phyloP scores from a whole-genome alignment of 2,797 vertebrate species.

The Thamnophis elegans region DNA sequence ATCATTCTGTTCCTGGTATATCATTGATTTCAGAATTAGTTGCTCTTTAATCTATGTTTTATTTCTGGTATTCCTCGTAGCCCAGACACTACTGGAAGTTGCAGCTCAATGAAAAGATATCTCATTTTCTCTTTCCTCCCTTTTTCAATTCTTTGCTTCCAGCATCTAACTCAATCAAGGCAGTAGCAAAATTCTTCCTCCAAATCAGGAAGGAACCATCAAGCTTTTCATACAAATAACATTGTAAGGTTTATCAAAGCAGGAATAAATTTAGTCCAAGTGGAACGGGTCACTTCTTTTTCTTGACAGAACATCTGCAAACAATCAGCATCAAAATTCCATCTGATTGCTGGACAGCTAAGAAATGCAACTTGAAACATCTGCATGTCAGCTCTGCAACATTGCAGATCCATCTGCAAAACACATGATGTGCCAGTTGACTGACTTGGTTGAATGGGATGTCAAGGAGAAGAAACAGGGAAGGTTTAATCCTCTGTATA shows the following conservation, averaged over 20 bases:
- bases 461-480: slow-evolving; percentile 27
- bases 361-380: slow-evolving; percentile 56
- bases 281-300: neutral
- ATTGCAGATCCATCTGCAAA: slow-evolving; percentile 35
- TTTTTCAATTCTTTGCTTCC: slow-evolving; percentile 15
- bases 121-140: neutral
- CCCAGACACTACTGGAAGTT: neutral
- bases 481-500: neutral
- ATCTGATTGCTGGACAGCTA: slow-evolving; percentile 44
- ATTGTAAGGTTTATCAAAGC: slow-evolving; percentile 17
- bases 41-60: neutral
- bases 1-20: neutral
- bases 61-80: slow-evolving; percentile 18
- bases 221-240: neutral
- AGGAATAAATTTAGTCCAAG: slow-evolving; percentile 28
- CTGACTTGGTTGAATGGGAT: slow-evolving; percentile 34
- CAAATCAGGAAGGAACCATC: neutral
- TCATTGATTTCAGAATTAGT: neutral
- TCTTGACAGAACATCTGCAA: slow-evolving; percentile 41
- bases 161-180: neutral
- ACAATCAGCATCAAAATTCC: slow-evolving; percentile 44
- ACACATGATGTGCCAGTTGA: slow-evolving; percentile 34
- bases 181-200: neutral
- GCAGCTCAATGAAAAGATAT: slow-evolving; percentile 18
- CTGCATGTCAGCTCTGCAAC: slow-evolving; percentile 46